Percentiles rank a stretch among this genome's conserved stretches.
These are phyloP conservation scores for Rhinichthys klamathensis DNA, from an alignment of 2,113 vertebrate genomes.

Conservation along the genomic window DNA sequence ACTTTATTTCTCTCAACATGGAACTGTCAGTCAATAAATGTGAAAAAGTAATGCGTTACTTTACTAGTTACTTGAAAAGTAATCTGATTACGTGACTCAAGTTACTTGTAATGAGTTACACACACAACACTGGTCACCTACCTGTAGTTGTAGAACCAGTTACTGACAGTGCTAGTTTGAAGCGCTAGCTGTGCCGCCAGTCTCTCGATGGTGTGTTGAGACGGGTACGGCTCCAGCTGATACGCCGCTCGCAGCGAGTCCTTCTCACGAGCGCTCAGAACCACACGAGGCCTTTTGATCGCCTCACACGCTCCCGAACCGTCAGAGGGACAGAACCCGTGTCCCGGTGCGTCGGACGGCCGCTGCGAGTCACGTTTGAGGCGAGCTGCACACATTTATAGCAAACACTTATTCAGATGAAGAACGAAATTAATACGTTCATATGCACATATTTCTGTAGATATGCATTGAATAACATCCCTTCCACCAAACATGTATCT, in stretches of 20 bases:
- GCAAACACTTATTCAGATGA: neutral
- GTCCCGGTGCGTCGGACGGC: slow-evolving; percentile 80
- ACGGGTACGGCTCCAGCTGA: slow-evolving; percentile 93
- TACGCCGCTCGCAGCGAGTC: slow-evolving; percentile 90
- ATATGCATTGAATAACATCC: no score
- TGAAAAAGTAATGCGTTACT: no score
- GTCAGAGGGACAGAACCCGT: slow-evolving; percentile 74
- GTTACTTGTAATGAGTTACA: no score
- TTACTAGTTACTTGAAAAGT: no score
- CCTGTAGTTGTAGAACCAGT: slow-evolving; percentile 99
- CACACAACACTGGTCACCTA: no score
- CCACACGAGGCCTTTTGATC: slow-evolving; percentile 88
- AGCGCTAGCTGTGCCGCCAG: slow-evolving; percentile 93
- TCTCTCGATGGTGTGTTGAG: slow-evolving; percentile 92
- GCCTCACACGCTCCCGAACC: slow-evolving; percentile 60
- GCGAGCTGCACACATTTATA: slow-evolving; percentile 75
- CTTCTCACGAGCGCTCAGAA: slow-evolving; percentile 90
- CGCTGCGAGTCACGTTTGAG: slow-evolving; percentile 89
- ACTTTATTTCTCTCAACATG: no score
- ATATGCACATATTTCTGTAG: neutral
- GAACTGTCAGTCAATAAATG: no score
- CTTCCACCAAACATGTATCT: no score
- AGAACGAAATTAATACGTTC: no score
- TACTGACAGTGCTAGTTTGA: slow-evolving; percentile 95
- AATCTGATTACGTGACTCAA: no score